These are phyloP conservation scores for Myxocyprinus asiaticus DNA, from an alignment of 2,113 vertebrate genomes.

Conservation along the genomic window DNA sequence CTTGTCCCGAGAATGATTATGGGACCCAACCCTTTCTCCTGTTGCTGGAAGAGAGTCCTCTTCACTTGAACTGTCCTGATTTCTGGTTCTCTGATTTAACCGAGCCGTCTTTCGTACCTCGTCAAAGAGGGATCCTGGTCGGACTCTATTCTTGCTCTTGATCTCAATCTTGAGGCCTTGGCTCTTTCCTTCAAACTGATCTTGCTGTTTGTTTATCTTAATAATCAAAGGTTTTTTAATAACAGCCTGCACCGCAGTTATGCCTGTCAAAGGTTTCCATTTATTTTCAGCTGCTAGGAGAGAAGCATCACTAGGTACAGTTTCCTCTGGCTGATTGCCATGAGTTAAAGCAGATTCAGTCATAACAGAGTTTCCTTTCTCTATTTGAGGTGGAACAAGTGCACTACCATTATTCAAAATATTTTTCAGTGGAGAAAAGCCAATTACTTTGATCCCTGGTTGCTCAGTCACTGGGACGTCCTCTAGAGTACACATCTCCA, in stretches of 20 bases:
- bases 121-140: conserved; percentile 94
- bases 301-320: conserved; percentile 52
- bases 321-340: conserved; percentile 57
- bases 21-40: conserved; percentile 73
- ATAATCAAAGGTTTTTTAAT: conserved; percentile 43
- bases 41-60: conserved; percentile 78
- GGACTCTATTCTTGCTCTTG: conserved; percentile 90
- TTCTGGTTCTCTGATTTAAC: conserved; percentile 90
- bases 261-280: conserved; percentile 91
- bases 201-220: conserved; percentile 59
- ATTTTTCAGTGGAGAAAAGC: conserved; percentile 38
- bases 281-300: conserved; percentile 74
- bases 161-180: conserved; percentile 93
- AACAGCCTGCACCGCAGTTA: conserved; percentile 65
- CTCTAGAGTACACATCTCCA: conserved; percentile 90
- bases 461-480: conserved; percentile 70
- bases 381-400: conserved; percentile 47
- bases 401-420: conserved; percentile 23
- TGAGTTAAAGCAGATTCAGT: conserved; percentile 30
- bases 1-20: conserved; percentile 80
- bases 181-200: conserved; percentile 66
- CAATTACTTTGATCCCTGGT: conserved; percentile 22
- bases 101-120: conserved; percentile 94
- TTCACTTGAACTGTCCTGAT: conserved; percentile 93
- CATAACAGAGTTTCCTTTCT: conserved; percentile 32